A percentile compares a stretch with the other conserved stretches of the same genome.
These are phyloP conservation scores for Atherinosoma microstoma DNA, from an alignment of 2,797 vertebrate genomes.

Conservation along the genomic window DNA sequence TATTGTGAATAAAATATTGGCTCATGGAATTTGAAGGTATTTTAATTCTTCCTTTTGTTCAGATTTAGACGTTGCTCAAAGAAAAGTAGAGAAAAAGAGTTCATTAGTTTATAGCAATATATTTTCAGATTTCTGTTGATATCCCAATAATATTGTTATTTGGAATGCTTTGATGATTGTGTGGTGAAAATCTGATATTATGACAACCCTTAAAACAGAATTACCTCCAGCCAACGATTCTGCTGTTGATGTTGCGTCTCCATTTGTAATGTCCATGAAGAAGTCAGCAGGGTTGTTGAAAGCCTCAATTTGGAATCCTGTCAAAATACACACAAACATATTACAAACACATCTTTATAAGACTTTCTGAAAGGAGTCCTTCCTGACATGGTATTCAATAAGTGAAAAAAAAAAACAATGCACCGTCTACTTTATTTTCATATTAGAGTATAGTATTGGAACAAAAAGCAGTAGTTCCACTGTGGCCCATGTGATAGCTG, in stretches of 20 bases:
- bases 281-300: constrained; percentile 86
- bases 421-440: neutral
- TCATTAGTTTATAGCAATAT: neutral
- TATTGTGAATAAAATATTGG: no score
- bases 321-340: constrained; percentile 26
- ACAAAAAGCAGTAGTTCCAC: constrained; percentile 1
- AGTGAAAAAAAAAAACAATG: neutral
- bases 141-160: neutral
- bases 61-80: no score
- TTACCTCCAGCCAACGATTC: constrained; percentile 50
- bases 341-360: neutral
- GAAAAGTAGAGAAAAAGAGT: neutral
- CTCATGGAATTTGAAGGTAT: no score
- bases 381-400: neutral
- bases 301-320: constrained; percentile 82
- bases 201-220: neutral
- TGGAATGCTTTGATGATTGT: no score
- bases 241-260: constrained; percentile 59
- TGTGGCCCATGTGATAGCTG: neutral
- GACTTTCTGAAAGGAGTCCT: neutral
- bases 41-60: no score
- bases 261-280: constrained; percentile 85
- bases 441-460: neutral
- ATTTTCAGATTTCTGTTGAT: neutral
- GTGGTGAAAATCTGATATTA: neutral